Evolutionary conservation across 2,888 invertebrate species (phyloP).

Genomic region (Quadroppia sp.): DNA sequence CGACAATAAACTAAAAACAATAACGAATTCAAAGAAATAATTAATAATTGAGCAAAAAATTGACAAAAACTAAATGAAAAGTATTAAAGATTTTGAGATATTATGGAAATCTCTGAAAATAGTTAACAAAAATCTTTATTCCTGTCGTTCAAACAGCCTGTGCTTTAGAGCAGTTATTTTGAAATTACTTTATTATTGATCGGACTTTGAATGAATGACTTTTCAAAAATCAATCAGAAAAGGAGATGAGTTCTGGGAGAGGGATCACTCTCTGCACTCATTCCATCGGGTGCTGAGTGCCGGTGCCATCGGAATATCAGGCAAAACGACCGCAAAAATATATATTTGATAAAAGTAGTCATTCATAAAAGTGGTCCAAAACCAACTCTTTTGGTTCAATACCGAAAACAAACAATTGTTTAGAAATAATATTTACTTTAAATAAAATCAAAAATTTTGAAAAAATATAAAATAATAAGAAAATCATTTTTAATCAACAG

Average conservation of each 20-base stretch:
- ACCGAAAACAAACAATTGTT: too few relatives aligned
- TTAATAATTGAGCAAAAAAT: neutral
- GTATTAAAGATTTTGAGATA: neutral
- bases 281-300: neutral
- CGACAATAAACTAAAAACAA: neutral
- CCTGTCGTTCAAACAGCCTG: too few relatives aligned
- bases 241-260: constrained; percentile 23
- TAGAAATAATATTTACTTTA: neutral
- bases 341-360: neutral
- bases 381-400: neutral
- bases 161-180: constrained; percentile 5
- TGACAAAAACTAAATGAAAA: neutral
- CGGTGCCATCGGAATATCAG: neutral
- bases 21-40: neutral
- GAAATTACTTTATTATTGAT: constrained; percentile 28
- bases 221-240: constrained; percentile 36
- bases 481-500: constrained; percentile 31
- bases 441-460: neutral
- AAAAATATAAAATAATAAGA: neutral
- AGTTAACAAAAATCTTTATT: too few relatives aligned
- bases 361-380: too few relatives aligned
- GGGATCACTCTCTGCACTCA: neutral
- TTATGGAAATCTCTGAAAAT: neutral
- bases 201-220: constrained; percentile 27
- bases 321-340: neutral